phyloP scores from a whole-genome alignment of 2,888 invertebrate genomes.

The Metallyticus violacea region DNA sequence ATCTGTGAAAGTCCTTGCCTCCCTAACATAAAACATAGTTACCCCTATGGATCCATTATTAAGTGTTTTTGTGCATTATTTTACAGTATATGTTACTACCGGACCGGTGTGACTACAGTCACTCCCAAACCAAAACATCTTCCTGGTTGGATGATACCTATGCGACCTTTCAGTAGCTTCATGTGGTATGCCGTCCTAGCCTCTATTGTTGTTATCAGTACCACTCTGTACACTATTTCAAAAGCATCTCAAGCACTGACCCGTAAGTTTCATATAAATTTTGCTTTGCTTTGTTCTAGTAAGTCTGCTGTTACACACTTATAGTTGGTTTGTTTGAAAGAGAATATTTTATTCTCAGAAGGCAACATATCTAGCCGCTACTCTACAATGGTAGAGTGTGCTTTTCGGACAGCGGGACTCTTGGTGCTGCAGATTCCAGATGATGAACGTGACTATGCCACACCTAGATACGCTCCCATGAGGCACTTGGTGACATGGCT shows the following conservation, averaged over 20 bases:
- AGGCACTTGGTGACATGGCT: neutral
- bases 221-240: neutral
- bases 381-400: neutral
- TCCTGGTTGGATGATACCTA: neutral
- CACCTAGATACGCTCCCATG: neutral
- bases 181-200: neutral
- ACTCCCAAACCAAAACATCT: neutral
- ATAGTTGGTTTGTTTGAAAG: no score
- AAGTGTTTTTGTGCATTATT: neutral
- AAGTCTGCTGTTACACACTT: no score
- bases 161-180: neutral
- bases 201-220: neutral
- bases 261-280: neutral
- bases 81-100: neutral
- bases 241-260: neutral
- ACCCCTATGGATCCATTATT: neutral
- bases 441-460: neutral
- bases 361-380: neutral
- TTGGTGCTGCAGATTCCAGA: neutral
- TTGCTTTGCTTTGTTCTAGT: no score
- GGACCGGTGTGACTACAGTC: neutral
- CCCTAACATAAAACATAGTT: neutral
- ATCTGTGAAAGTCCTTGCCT: neutral
- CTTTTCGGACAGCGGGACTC: neutral
- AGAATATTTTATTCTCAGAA: neutral